These are phyloP conservation scores for Pseudorectes ferrugineus DNA, from an alignment of 2,113 vertebrate species.

Conservation along the genomic window DNA sequence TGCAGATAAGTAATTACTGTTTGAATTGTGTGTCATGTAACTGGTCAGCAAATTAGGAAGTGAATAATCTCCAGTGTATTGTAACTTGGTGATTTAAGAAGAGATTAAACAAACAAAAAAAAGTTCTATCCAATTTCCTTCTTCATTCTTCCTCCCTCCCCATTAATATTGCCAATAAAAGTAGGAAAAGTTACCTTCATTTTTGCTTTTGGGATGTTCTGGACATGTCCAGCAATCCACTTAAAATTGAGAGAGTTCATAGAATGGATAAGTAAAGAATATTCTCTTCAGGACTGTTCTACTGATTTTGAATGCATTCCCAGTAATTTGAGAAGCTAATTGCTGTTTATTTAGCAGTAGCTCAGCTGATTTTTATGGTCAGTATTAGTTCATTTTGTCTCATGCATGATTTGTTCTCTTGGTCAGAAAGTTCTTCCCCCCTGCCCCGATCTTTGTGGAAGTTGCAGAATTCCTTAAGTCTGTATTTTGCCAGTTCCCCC, in stretches of 20 bases:
- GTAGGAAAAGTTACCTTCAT: background rate
- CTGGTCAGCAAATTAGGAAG: background rate
- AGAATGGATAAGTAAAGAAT: background rate
- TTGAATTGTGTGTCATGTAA: background rate
- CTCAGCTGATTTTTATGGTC: background rate
- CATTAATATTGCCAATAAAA: background rate
- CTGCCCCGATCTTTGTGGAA: accelerated
- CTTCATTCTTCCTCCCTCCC: accelerated
- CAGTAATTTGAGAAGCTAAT: background rate
- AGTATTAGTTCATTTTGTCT: background rate
- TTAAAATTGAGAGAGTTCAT: background rate
- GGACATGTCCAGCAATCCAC: background rate
- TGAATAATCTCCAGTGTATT: background rate
- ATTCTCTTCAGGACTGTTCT: background rate
- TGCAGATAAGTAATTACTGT: background rate
- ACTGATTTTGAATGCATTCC: background rate
- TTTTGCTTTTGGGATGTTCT: background rate
- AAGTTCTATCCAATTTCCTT: background rate
- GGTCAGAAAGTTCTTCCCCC: background rate
- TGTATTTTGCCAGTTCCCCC: conserved; percentile 78
- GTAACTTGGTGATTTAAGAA: background rate
- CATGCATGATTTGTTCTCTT: background rate
- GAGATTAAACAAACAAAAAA: background rate
- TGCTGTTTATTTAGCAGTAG: background rate
- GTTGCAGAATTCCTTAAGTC: background rate